phyloP scores from a whole-genome alignment of 2,888 invertebrate genomes.

The Hetaerina titia region DNA sequence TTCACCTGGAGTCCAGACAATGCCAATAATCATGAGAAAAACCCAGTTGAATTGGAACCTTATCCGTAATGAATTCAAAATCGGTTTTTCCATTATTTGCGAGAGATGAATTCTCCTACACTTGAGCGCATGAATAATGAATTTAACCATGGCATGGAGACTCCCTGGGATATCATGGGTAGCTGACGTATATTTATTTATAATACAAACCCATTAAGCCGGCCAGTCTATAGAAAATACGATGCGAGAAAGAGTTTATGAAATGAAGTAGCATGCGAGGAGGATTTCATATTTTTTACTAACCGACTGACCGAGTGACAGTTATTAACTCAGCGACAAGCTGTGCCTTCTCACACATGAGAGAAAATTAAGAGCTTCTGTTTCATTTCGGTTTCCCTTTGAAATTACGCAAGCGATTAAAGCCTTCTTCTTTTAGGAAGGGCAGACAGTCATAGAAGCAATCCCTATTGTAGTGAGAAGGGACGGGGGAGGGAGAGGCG shows the following conservation, averaged over 20 bases:
- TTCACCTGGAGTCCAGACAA: too few species aligned
- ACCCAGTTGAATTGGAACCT: too few species aligned
- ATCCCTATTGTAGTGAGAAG: not conserved
- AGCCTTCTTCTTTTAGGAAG: not conserved
- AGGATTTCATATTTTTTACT: not conserved
- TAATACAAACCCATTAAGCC: not conserved
- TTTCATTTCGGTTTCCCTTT: not conserved
- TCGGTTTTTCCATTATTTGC: too few species aligned
- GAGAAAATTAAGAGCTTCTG: not conserved
- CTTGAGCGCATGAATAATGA: too few species aligned
- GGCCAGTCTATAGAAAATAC: not conserved
- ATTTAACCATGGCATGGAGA: too few species aligned
- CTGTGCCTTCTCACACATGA: not conserved
- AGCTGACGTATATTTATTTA: too few species aligned
- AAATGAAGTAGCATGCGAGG: not conserved
- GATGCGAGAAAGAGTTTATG: not conserved
- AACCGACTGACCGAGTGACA: not conserved
- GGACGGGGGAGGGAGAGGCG: not conserved
- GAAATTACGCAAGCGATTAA: not conserved
- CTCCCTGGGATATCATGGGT: too few species aligned
- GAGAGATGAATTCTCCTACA: too few species aligned
- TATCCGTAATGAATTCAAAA: too few species aligned
- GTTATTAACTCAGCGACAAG: not conserved
- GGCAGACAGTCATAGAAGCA: not conserved
- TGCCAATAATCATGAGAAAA: too few species aligned